phyloP scores from a whole-genome alignment of 2,113 vertebrate genomes.

The Chascanopsetta lugubris region DNA sequence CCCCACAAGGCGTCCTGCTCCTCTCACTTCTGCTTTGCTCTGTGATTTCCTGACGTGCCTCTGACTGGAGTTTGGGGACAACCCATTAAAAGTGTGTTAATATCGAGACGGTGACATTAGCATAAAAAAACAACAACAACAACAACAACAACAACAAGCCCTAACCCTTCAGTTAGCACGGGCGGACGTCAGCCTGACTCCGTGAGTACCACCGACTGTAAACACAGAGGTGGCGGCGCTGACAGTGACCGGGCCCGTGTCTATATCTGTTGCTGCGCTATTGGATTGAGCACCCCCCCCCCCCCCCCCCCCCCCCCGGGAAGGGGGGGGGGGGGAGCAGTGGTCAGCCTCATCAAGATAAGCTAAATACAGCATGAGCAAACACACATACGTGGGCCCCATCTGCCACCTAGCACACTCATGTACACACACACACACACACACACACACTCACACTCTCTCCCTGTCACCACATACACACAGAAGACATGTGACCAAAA shows the following conservation, averaged over 20 bases:
- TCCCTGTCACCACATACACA: slow-evolving; percentile 28
- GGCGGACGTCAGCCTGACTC: slow-evolving; percentile 21
- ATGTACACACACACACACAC: slow-evolving; percentile 21
- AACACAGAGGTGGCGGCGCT: slow-evolving; percentile 34
- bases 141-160: too few relatives aligned
- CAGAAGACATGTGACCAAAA: slow-evolving; percentile 67
- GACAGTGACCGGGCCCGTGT: slow-evolving; percentile 12
- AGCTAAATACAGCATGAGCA: slow-evolving; percentile 76
- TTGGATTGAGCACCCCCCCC: slow-evolving; percentile 54
- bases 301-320: too few relatives aligned
- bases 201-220: slow-evolving; percentile 14
- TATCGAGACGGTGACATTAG: slow-evolving; percentile 35
- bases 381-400: slow-evolving; percentile 40
- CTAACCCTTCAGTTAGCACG: slow-evolving; percentile 33
- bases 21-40: slow-evolving; percentile 53
- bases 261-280: slow-evolving; percentile 57
- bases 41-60: slow-evolving; percentile 62
- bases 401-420: slow-evolving; percentile 35
- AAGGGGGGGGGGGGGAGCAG: too few relatives aligned
- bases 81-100: slow-evolving; percentile 52
- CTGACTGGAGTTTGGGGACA: slow-evolving; percentile 60
- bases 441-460: slow-evolving; percentile 29
- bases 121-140: slow-evolving; percentile 2
- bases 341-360: slow-evolving; percentile 64
- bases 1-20: slow-evolving; percentile 63